These are phyloP conservation scores for Leptothorax acervorum DNA, from an alignment of 2,888 invertebrate genomes.

Conservation along the genomic window DNA sequence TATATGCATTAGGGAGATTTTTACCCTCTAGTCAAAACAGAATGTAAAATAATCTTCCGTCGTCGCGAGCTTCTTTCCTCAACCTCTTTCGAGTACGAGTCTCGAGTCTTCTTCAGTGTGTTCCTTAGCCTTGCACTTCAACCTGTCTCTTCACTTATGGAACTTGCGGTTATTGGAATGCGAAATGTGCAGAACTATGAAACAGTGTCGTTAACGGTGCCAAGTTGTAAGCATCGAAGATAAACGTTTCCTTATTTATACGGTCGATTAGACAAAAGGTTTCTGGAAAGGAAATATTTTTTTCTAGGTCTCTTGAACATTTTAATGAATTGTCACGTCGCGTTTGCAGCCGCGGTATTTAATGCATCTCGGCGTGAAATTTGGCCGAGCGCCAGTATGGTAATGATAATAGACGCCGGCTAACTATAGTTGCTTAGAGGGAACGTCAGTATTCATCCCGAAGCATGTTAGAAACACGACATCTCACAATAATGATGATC, in stretches of 20 bases:
- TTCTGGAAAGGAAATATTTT: not conserved
- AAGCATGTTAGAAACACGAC: conserved; percentile 35
- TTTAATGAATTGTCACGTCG: conserved; percentile 34
- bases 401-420: conserved; percentile 77
- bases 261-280: not conserved
- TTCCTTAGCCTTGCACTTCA: conserved; percentile 47
- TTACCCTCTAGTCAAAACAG: not conserved
- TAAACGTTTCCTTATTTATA: not conserved
- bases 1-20: not conserved
- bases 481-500: conserved; percentile 64
- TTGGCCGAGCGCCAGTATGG: conserved; percentile 74
- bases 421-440: conserved; percentile 69
- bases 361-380: conserved; percentile 68
- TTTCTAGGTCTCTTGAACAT: not conserved
- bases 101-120: not conserved
- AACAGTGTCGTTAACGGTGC: not conserved
- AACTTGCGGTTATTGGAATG: conserved; percentile 8
- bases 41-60: conserved; percentile 1
- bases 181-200: conserved; percentile 1
- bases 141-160: conserved; percentile 34
- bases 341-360: conserved; percentile 50
- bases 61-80: not conserved
- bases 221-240: not conserved
- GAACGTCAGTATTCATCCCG: conserved; percentile 73
- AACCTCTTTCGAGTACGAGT: not conserved